Conservation (phyloP, 2,113 vertebrate species). For the Leptodactylus fuscus region DNA sequence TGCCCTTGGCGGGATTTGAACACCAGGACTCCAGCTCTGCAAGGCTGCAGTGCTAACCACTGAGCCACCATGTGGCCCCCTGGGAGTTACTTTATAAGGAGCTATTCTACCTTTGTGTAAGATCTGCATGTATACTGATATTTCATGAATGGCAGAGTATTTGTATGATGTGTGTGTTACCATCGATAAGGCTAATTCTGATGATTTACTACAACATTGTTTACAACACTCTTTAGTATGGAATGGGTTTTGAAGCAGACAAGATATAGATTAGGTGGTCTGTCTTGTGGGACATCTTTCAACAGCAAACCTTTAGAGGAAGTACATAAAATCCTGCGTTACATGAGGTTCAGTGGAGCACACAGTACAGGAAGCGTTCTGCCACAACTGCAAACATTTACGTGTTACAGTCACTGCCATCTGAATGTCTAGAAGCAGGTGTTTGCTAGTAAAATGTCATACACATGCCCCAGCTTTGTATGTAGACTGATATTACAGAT, state of each 20-base stretch:
- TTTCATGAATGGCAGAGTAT: too few relatives aligned
- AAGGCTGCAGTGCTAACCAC: too few relatives aligned
- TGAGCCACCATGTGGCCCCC: too few relatives aligned
- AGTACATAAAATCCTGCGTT: constrained; percentile 14
- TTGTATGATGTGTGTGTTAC: too few relatives aligned
- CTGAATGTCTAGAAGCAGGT: constrained; percentile 15
- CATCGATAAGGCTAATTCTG: background rate
- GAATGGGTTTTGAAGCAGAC: background rate
- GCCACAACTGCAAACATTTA: constrained; percentile 26
- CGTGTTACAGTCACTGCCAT: background rate
- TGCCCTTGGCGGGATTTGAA: too few relatives aligned
- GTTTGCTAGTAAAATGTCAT: background rate
- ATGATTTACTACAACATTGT: background rate
- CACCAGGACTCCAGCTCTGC: too few relatives aligned
- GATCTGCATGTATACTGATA: too few relatives aligned
- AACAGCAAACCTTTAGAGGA: constrained; percentile 23
- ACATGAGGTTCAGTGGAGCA: constrained; percentile 4
- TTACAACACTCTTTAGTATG: background rate
- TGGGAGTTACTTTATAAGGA: too few relatives aligned
- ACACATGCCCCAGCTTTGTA: too few relatives aligned
- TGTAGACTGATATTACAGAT: too few relatives aligned
- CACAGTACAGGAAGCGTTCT: background rate
- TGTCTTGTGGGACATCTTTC: constrained; percentile 41
- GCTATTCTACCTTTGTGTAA: too few relatives aligned
- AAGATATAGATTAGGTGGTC: constrained; percentile 28